Conservation (phyloP, 2,888 invertebrate genomes). For the Diarsia dahlii region DNA sequence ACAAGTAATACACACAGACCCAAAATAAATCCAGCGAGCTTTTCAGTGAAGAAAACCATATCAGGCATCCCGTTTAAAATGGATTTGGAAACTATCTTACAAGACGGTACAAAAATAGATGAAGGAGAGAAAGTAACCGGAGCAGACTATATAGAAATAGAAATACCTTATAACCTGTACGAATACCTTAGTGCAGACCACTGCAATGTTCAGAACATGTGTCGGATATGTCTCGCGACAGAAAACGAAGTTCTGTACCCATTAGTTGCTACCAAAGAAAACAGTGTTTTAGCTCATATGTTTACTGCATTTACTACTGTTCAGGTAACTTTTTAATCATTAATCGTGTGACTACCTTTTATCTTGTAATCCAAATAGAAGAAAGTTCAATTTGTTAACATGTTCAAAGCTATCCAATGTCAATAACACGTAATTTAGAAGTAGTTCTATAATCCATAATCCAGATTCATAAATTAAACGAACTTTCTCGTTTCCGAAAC, state of each 20-base stretch:
- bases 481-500: background rate
- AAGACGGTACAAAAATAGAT: constrained; percentile 11
- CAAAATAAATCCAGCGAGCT: background rate
- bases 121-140: constrained; percentile 14
- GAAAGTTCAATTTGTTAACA: background rate
- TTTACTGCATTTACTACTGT: constrained; percentile 79
- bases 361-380: background rate
- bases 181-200: constrained; percentile 70
- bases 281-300: constrained; percentile 78
- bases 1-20: background rate
- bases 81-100: constrained; percentile 11
- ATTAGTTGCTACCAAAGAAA: constrained; percentile 74
- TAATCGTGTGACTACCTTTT: background rate
- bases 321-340: constrained; percentile 72
- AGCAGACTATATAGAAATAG: constrained; percentile 68
- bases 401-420: background rate
- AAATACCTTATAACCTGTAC: constrained; percentile 72
- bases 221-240: constrained; percentile 86
- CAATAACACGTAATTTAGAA: constrained; percentile 6
- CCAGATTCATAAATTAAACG: background rate
- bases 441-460: background rate
- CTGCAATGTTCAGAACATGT: constrained; percentile 78
- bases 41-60: background rate
- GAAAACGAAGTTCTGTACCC: constrained; percentile 78
- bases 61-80: constrained; percentile 24